Evolutionary conservation across 2,113 vertebrate species (phyloP), one percentile per base, ranked within the genome.

Genomic region (Himantopus leucocephalus): DNA sequence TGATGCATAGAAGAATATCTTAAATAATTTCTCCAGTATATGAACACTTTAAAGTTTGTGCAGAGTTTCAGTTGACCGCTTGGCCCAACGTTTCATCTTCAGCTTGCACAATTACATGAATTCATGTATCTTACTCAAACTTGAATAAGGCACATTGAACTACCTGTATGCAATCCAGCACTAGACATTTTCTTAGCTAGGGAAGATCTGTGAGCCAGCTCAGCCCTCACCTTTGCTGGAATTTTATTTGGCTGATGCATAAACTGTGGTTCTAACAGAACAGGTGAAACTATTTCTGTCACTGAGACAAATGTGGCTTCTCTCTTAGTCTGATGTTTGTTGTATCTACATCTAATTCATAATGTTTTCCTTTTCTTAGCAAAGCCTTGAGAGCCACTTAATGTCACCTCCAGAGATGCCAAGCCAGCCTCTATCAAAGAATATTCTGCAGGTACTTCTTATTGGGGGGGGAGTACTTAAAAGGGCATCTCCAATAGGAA

Each of bases 381-480:
- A 98, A 96, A 98, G 97, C 55, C 97, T 98, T 93, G 99, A 99
- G 85, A 98, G 98, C 96, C 98, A 98, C 85, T 96, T 99, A 96
- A 96, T 99, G 91, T 95, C 98, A 5, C 92, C 98, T 75, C 93
- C 98, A 95, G 99, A 99, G 94, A 97, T 98, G 73, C 94, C 97
- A 29, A 97, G 98, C 92, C 98, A 98, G 47, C 84, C 98, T 88
- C 96, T 98, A n/a, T 98, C 99, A 89, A 99, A 99, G 97, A 99
- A 99, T 93, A 99, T 99, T 93, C 97, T 99, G 77, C 99, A 99
- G 99, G 99, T 99, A 96, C 77, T 96, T 88, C 24, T 37, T 35
- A 2, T 0, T 16, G 15, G 14, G 26, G 30, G 30, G 5, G 53
- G 53, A 39, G 5, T 58, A 41, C 24, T 50, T 75, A 9, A 72